A percentile compares a stretch with the other conserved stretches of the same genome.
Conservation (phyloP, 2,113 vertebrate species). For the Sceloporus undulatus region DNA sequence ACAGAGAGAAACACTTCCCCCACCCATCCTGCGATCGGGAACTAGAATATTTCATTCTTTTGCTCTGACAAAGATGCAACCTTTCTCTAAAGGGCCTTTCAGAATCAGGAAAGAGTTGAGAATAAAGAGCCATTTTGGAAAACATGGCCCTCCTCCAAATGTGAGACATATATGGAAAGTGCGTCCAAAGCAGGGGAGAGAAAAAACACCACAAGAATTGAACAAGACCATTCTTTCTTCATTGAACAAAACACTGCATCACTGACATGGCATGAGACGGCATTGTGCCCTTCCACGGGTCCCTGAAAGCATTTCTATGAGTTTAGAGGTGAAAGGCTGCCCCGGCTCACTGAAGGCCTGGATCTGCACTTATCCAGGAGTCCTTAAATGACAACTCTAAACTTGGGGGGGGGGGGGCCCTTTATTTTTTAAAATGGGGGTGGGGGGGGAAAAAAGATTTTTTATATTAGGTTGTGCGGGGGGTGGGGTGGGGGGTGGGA, state of each 20-base stretch:
- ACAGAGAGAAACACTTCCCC: background rate
- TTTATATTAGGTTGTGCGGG: no score
- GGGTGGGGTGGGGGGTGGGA: no score
- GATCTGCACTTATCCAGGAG: background rate
- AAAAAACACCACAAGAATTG: background rate
- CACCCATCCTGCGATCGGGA: background rate
- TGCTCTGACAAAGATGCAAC: background rate
- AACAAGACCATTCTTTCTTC: conserved; percentile 10
- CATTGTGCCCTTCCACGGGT: background rate
- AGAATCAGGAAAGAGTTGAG: background rate
- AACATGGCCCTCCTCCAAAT: background rate
- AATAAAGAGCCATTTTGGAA: conserved; percentile 33
- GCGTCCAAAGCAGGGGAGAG: background rate
- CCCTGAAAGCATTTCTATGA: background rate
- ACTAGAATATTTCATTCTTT: background rate
- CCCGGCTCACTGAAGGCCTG: background rate
- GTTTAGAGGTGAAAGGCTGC: background rate
- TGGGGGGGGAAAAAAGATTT: no score
- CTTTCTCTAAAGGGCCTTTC: conserved; percentile 11
- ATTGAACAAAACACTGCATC: conserved; percentile 2
- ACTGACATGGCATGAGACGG: background rate
- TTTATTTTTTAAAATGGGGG: no score
- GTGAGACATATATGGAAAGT: background rate
- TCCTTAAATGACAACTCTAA: no score
- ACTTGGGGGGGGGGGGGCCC: no score